A percentile compares a stretch with the other conserved stretches of the same genome.
These are phyloP conservation scores for Acleris sparsana DNA, from an alignment of 2,888 invertebrate genomes.

Conservation along the genomic window DNA sequence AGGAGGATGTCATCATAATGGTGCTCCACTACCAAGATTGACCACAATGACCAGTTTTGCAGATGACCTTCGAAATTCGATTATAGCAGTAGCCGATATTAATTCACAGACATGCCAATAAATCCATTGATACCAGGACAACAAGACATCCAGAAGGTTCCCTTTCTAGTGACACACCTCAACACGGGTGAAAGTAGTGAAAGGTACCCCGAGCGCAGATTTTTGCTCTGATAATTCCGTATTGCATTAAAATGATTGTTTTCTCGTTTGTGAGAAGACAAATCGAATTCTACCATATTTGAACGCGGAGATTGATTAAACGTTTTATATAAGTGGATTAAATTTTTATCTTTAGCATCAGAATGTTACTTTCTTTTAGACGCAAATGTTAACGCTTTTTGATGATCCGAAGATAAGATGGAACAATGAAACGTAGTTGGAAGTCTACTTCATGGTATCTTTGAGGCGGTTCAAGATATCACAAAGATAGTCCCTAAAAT, in stretches of 20 bases:
- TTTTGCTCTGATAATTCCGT: slow-evolving; percentile 35
- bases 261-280: slow-evolving; percentile 24
- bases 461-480: too few relatives aligned
- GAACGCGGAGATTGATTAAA: slow-evolving; percentile 3
- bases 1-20: too few relatives aligned
- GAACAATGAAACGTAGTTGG: too few relatives aligned
- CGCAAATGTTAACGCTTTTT: background rate
- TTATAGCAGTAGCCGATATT: too few relatives aligned
- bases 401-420: background rate
- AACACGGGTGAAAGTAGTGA: slow-evolving; percentile 31
- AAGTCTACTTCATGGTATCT: too few relatives aligned
- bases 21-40: too few relatives aligned
- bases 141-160: slow-evolving; percentile 1
- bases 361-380: background rate
- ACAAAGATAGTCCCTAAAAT: too few relatives aligned
- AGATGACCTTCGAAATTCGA: too few relatives aligned
- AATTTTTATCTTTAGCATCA: background rate
- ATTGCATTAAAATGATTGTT: slow-evolving; percentile 19
- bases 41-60: too few relatives aligned
- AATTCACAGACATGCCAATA: too few relatives aligned
- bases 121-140: too few relatives aligned
- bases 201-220: slow-evolving; percentile 22
- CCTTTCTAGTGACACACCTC: slow-evolving; percentile 3
- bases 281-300: slow-evolving; percentile 1
- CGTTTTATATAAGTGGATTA: background rate